Evolutionary conservation across 2,113 vertebrate species (phyloP), one percentile per base, ranked within the genome.

Genomic region (Oostethus manadensis): DNA sequence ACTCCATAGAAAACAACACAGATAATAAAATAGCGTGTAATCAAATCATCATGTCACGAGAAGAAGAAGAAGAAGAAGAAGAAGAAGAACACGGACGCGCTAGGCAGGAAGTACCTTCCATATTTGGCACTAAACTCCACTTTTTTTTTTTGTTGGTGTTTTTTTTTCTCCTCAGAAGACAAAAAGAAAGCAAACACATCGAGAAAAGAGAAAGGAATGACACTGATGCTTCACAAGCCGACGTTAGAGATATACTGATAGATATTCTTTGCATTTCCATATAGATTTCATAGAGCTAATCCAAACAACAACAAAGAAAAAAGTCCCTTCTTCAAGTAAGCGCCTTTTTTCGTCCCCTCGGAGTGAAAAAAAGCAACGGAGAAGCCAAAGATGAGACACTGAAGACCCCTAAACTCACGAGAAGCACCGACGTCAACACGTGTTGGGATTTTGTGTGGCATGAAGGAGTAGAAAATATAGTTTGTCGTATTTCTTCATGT

Each of bases 391-490:
- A 94, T 90, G 92, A 92, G 94, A 98, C 96, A 95, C 89, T 95
- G 94, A 94, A 95, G 94, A 97, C 93, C 90, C 62, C 92, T 95
- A 90, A 94, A 95, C 93, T 93, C 93, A 97, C 96, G 89, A 89
- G 91, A 96, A 98, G 96, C 94, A 98, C 95, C 94, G 91, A 98
- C 93, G 84, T 91, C 88, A 92, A 96, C 93, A 92, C 92, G n/a
- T n/a, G n/a, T n/a, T n/a, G n/a, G n/a, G n/a, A n/a, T 71, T 68
- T 86, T 81, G 20, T 13, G 51, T 55, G 21, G 92, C 93, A 98
- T 93, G 93, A 93, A 94, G 97, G 94, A 96, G 96, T 99, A 99
- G 94, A 98, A 99, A 99, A 99, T 98, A 99, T 98, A 99, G 94
- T 93, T 98, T 89, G 38, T 42, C 38, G 3, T 42, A 95, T 99